Base-by-base conservation (phyloP, 2,888 invertebrate species). In the Azorinus chamasolen region DNA sequence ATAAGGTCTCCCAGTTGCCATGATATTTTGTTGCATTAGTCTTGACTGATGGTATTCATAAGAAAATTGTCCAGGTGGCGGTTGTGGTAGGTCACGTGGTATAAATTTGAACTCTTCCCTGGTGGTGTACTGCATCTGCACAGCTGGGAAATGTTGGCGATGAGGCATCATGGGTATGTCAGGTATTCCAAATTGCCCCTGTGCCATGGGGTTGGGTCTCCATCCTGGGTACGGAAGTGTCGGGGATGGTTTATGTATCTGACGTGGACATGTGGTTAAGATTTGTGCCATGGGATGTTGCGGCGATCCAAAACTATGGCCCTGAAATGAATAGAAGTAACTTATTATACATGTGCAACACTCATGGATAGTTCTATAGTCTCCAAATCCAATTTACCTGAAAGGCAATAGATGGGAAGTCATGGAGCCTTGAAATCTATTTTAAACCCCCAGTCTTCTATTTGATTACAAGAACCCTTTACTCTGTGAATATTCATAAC, bases 41-140 rank as follows among this genome's bases (percentile, higher is more conserved):
- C 87, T 59, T 0, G 88, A 83, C 54, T 89, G 89, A 61, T 89
- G 88, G 37, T 85, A 70, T 68, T 89, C 89, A 51, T 88, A 88
- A 45, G 85, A 85, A 65, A 88, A 87, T 16, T 79, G 81, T 62
- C 75, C 79, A n/a, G 51, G 20, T 37, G 48, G 62, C 22, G 51
- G 65, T 10, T 48, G 24, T 14, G 48, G 53, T 1, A 59, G 25
- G 1, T 74, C 66, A 61, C 51, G 61, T 37, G 71, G 68, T 8
- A 71, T 55, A n/a, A 65, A 39, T 51, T 76, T 74, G 16, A 80
- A 45, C 14, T 80, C 80, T 18, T 77, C 80, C 4, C 62, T 55
- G 5, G 69, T 43, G 3, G 51, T 53, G 45, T 58, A 73, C 43
- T 73, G 80, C 70, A 73, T 66, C 20, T 71, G 71, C 37, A 77